phyloP scores from a whole-genome alignment of 1,140 invertebrate species.

The Philotrypesis tridentata region DNA sequence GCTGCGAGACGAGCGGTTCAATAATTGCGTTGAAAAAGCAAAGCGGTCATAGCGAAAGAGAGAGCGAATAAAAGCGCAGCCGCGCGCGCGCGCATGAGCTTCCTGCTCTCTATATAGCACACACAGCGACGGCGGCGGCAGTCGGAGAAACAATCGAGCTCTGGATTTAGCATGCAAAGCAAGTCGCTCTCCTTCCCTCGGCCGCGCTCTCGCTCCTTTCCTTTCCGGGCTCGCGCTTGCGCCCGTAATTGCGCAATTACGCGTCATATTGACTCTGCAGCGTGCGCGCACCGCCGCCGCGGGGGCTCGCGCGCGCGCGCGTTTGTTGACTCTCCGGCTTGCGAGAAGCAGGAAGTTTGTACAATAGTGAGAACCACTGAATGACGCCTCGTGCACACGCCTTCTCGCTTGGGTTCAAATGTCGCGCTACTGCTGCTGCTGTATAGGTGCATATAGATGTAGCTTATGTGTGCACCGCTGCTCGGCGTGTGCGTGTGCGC shows the following conservation, averaged over 20 bases:
- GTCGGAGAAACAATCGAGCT: slow-evolving; percentile 10
- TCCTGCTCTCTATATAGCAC: not conserved
- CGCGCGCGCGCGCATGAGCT: not conserved
- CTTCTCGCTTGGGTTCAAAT: slow-evolving; percentile 23
- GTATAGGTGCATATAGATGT: no score
- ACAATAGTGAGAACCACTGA: slow-evolving; percentile 43
- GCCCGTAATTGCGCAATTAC: slow-evolving; percentile 46
- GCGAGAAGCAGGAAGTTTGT: slow-evolving; percentile 38
- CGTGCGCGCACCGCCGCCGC: no score
- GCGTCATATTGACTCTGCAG: slow-evolving; percentile 40
- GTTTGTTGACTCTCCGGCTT: slow-evolving; percentile 34
- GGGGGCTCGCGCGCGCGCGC: not conserved
- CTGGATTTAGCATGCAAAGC: slow-evolving; percentile 15
- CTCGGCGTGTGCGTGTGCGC: not conserved
- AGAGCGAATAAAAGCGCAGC: no score
- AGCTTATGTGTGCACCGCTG: no score
- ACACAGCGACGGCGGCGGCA: no score
- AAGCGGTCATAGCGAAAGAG: no score
- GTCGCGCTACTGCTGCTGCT: not conserved
- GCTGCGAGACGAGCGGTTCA: no score
- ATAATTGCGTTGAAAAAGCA: no score
- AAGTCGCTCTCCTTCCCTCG: not conserved
- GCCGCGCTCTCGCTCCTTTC: not conserved
- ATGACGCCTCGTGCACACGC: not conserved
- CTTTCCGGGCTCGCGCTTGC: not conserved